Evolutionary conservation across 1,140 invertebrate genomes (phyloP).

Genomic region (Sycobia sp.): DNA sequence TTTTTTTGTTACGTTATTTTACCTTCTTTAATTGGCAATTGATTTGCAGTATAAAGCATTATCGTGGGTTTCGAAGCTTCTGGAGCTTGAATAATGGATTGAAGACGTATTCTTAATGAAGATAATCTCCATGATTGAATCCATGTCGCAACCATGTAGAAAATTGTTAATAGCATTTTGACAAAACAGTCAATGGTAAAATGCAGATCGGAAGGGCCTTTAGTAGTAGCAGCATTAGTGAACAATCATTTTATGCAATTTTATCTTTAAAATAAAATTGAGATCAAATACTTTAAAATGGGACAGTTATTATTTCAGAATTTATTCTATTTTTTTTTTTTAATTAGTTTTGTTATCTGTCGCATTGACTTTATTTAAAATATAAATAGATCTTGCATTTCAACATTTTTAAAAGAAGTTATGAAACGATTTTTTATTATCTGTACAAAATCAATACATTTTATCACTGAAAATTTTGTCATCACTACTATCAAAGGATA

Average conservation of each 20-base stretch:
- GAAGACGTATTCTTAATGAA: constrained; percentile 57
- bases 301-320: no score
- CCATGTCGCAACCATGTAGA: constrained; percentile 72
- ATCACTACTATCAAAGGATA: no score
- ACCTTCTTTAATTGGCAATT: constrained; percentile 52
- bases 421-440: no score
- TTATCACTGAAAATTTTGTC: no score
- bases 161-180: constrained; percentile 68
- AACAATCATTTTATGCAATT: neutral
- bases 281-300: no score
- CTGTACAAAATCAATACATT: no score
- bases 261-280: no score
- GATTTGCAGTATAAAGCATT: constrained; percentile 55
- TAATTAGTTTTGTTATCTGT: no score
- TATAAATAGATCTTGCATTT: no score
- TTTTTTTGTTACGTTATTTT: constrained; percentile 38
- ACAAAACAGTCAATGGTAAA: neutral
- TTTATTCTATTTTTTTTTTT: no score
- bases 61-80: constrained; percentile 45
- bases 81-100: constrained; percentile 40
- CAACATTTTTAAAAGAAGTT: no score
- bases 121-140: constrained; percentile 70
- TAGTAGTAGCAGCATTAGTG: neutral
- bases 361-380: no score
- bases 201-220: neutral